Percentiles rank a stretch among this genome's conserved stretches.
Evolutionary conservation across 2,113 vertebrate genomes (phyloP).

Genomic region (Naja naja): DNA sequence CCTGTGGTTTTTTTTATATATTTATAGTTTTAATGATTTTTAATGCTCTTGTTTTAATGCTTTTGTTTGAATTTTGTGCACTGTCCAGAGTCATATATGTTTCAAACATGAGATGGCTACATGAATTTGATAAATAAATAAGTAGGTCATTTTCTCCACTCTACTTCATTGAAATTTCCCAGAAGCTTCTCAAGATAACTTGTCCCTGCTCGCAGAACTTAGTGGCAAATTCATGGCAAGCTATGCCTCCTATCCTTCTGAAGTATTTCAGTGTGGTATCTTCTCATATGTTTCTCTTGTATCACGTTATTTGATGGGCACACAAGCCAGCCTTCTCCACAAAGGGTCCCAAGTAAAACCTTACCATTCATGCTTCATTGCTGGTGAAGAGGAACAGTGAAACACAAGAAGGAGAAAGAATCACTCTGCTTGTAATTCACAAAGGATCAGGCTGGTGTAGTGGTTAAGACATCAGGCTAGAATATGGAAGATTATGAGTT

Average conservation of each 20-base stretch:
- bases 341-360: background rate
- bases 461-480: background rate
- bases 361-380: background rate
- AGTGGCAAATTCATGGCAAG: background rate
- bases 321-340: background rate
- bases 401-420: background rate
- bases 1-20: background rate
- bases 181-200: background rate
- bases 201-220: background rate
- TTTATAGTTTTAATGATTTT: background rate
- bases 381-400: background rate
- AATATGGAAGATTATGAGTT: background rate
- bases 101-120: background rate
- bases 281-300: background rate
- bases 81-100: background rate
- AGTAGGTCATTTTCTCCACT: background rate
- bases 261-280: background rate
- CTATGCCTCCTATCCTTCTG: background rate
- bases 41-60: background rate
- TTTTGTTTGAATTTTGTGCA: background rate
- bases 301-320: background rate
- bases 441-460: background rate
- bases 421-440: background rate
- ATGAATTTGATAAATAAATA: background rate
- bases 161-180: background rate